Base-by-base conservation (phyloP, 2,113 vertebrate species). In the Haliaeetus leucogaster region DNA sequence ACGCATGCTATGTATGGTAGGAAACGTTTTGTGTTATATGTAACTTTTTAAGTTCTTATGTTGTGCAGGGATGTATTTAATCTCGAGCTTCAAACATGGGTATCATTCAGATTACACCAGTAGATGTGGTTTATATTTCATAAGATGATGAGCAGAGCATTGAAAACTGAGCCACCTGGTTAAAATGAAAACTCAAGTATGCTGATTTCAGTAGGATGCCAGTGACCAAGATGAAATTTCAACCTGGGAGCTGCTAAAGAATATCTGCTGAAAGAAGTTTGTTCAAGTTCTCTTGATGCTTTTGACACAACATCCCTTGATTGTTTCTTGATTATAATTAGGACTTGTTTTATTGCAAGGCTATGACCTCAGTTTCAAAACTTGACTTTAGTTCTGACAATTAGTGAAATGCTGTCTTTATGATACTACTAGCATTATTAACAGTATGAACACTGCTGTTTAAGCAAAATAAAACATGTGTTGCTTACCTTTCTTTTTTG, bases 1-100 rank as follows among this genome's bases (percentile, higher is more conserved):
- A 99, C 99, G 72, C 99, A 99, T 98, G 99, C 99, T 71, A 99
- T 99, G 99, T 99, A 99, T 99, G 99, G 99, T 99, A 99, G 90
- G 99, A 98, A 96, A 91, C 94, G 88, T 96, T 98, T 97, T 95
- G 90, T 86, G 91, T 98, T 96, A 81, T 94, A 95, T 97, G 93
- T 97, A 91, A 94, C 95, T 96, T 96, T 96, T 67, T 96, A 91
- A 90, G 88, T 58, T 58, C 82, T 94, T 95, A 91, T 7, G 6
- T 61, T 96, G 79, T 94, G 90, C 95, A 80, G 97, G 95, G 95
- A 74, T 92, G 38, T 89, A n/a, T 90, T 96, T 94, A 91, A 84
- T 96, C 80, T 96, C 92, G 85, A 95, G 50, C 85, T 91, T 86
- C 91, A 78, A 32, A 84, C 76, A 7, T 90, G 67, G 89, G 91